Percentiles rank a stretch among this genome's conserved stretches.
Evolutionary conservation across 2,797 vertebrate species (phyloP).

Genomic region (Menidia menidia): DNA sequence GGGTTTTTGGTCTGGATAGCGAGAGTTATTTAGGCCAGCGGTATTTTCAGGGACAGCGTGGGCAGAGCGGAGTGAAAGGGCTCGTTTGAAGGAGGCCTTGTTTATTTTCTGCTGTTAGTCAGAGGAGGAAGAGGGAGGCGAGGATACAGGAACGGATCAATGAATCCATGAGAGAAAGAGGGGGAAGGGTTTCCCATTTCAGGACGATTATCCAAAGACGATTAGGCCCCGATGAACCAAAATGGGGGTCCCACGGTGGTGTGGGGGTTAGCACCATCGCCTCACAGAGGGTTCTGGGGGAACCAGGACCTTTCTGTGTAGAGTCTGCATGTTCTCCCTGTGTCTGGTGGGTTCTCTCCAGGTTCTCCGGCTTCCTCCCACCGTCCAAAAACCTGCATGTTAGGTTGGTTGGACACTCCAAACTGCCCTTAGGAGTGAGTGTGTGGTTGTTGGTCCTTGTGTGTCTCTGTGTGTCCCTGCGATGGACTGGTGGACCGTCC

Average conservation of each 20-base stretch:
- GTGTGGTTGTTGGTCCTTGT: too few species aligned
- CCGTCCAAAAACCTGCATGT: too few species aligned
- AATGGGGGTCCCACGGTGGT: background rate
- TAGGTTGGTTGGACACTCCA: too few species aligned
- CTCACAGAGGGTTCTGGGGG: too few species aligned
- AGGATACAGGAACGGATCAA: slow-evolving; percentile 21
- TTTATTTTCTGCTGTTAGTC: slow-evolving; percentile 37
- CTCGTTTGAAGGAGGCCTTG: slow-evolving; percentile 49
- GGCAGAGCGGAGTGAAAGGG: slow-evolving; percentile 47
- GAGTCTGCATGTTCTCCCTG: too few species aligned
- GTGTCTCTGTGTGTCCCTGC: too few species aligned
- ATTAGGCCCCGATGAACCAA: slow-evolving; percentile 27
- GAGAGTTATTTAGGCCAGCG: slow-evolving; percentile 70
- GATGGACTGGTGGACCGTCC: too few species aligned
- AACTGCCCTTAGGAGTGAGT: too few species aligned
- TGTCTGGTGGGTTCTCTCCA: too few species aligned
- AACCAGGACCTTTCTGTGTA: too few species aligned
- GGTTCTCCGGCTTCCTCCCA: too few species aligned
- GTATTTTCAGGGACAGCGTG: slow-evolving; percentile 65
- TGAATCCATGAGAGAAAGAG: slow-evolving; percentile 24
- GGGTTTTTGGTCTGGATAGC: slow-evolving; percentile 60
- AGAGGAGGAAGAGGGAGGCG: background rate
- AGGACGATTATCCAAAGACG: slow-evolving; percentile 38
- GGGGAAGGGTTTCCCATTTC: slow-evolving; percentile 25
- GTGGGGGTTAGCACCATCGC: too few species aligned